Conservation (phyloP, 2,797 vertebrate genomes). For the Catostomus latipinnis region DNA sequence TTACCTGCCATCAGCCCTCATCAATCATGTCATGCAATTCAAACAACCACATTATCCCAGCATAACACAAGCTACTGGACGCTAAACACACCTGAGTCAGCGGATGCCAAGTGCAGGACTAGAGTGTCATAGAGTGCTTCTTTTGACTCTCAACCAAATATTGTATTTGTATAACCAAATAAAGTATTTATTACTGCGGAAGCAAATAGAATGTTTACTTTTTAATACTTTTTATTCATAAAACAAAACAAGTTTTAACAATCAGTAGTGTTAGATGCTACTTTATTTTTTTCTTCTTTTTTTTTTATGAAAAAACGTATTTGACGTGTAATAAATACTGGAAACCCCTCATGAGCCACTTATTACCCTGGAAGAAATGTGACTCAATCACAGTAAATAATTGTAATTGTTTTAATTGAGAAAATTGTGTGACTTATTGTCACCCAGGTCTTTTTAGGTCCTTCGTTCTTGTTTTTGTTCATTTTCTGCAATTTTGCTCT, state of each 20-base stretch:
- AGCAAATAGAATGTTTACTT: conserved; percentile 10
- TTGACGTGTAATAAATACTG: conserved; percentile 20
- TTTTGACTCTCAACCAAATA: conserved; percentile 20
- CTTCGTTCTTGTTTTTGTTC: neutral
- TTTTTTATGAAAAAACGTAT: conserved; percentile 20
- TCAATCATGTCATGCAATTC: conserved; percentile 82
- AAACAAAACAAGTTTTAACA: conserved; percentile 16
- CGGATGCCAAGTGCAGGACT: conserved; percentile 13
- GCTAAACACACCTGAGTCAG: conserved; percentile 38
- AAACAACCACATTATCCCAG: conserved; percentile 74
- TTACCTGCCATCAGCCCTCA: conserved; percentile 82
- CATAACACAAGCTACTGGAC: conserved; percentile 42
- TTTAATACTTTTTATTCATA: conserved; percentile 21
- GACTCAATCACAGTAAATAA: conserved; percentile 14
- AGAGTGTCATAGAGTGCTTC: conserved; percentile 9
- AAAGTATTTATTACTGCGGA: neutral
- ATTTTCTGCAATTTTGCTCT: conserved; percentile 17
- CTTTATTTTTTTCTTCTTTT: neutral
- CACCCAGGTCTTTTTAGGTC: neutral
- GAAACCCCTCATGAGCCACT: conserved; percentile 9
- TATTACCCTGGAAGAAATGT: conserved; percentile 13
- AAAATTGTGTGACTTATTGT: neutral
- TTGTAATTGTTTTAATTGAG: conserved; percentile 36
- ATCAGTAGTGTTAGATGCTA: conserved; percentile 5
- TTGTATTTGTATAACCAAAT: too few relatives aligned